Percentiles rank a stretch among this genome's conserved stretches.
Conservation (phyloP, 1,140 invertebrate species). For the Rhagoletis zephyria region DNA sequence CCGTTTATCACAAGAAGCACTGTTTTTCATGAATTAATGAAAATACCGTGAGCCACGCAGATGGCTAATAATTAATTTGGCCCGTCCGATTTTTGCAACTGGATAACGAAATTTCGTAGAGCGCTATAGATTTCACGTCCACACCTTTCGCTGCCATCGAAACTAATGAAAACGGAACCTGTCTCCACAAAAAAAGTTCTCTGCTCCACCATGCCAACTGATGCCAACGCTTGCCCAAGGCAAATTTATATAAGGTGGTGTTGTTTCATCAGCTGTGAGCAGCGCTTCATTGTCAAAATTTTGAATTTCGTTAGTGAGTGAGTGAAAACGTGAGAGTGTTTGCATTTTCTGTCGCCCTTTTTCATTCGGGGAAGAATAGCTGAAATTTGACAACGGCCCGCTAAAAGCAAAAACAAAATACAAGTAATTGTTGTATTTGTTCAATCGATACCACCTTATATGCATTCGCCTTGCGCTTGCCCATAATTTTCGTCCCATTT, state of each 20-base stretch:
- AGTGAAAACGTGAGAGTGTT: no score
- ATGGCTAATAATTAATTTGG: background rate
- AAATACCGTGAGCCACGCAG: background rate
- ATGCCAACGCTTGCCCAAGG: no score
- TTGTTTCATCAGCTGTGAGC: no score
- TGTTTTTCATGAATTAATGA: background rate
- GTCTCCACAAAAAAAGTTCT: background rate
- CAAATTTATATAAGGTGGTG: background rate
- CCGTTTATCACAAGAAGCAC: background rate
- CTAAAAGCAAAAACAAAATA: no score
- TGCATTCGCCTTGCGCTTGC: no score
- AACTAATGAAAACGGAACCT: conserved; percentile 58
- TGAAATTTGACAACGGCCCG: no score
- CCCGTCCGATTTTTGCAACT: background rate
- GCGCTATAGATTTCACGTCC: conserved; percentile 46
- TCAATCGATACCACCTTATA: no score
- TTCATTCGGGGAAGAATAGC: no score
- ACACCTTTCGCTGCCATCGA: conserved; percentile 57
- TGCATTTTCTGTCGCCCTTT: no score
- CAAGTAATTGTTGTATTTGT: no score
- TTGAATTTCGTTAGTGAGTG: no score
- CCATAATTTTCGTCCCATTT: background rate
- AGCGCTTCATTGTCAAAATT: no score
- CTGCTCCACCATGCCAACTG: background rate
- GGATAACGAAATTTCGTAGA: background rate